phyloP scores from a whole-genome alignment of 2,888 invertebrate genomes.

The Himalopsyche kuldschensis region DNA sequence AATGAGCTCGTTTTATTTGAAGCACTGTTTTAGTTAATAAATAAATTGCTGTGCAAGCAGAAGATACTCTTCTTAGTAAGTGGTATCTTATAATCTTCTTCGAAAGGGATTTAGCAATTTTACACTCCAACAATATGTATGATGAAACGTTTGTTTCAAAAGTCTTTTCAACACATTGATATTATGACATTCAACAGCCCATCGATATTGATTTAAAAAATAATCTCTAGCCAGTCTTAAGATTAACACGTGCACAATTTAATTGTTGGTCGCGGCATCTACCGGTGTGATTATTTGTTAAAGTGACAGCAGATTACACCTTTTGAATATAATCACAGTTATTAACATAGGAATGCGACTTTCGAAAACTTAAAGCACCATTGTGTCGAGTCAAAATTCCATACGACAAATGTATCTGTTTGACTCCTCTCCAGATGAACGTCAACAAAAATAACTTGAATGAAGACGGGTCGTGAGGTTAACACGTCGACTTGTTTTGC shows the following conservation, averaged over 20 bases:
- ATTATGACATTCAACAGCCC: background rate
- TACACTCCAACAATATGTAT: too few relatives aligned
- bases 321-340: background rate
- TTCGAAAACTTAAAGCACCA: background rate
- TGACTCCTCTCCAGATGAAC: background rate
- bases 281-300: background rate
- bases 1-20: too few relatives aligned
- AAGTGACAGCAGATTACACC: background rate
- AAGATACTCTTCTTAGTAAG: too few relatives aligned
- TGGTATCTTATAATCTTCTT: too few relatives aligned
- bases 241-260: background rate
- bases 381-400: background rate
- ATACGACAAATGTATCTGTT: background rate
- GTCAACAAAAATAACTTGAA: background rate
- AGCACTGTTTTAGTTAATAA: too few relatives aligned
- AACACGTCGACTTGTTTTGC: background rate
- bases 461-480: constrained; percentile 15
- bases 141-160: too few relatives aligned
- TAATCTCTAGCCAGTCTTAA: background rate
- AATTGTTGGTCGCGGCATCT: background rate
- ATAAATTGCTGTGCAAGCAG: too few relatives aligned
- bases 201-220: background rate
- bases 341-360: constrained; percentile 21
- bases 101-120: too few relatives aligned
- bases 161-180: background rate